phyloP scores from a whole-genome alignment of 2,888 invertebrate genomes.

The Strigamia transsilvanica region DNA sequence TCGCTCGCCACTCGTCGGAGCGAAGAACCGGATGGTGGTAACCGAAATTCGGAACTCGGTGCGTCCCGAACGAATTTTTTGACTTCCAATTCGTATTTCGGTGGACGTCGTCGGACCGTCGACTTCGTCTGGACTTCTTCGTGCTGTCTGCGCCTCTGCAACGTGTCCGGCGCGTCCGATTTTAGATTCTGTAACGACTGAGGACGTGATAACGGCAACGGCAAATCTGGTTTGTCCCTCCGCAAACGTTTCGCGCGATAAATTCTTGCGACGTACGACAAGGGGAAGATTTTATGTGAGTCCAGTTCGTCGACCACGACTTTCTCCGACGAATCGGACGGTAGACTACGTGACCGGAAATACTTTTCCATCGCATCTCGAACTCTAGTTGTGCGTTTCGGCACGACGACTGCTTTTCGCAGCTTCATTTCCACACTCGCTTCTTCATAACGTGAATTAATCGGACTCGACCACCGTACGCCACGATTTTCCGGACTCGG shows the following conservation, averaged over 20 bases:
- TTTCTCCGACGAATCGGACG: not conserved
- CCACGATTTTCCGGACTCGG: not conserved
- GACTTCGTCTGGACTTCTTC: not conserved
- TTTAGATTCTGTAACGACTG: not conserved
- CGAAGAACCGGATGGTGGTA: not conserved
- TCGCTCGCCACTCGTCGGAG: constrained; percentile 8
- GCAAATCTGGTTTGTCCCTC: not conserved
- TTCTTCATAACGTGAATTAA: not conserved
- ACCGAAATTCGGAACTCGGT: not conserved
- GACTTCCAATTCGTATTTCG: not conserved
- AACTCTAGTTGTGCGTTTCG: not conserved
- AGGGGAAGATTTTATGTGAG: not conserved
- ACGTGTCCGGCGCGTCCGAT: not conserved
- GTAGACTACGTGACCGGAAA: not conserved
- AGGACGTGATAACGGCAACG: not conserved
- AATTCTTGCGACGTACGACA: not conserved
- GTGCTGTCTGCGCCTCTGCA: not conserved
- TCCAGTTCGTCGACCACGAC: not conserved
- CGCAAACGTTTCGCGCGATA: not conserved
- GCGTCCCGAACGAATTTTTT: not conserved
- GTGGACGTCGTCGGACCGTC: not conserved
- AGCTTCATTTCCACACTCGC: constrained; percentile 1
- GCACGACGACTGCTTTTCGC: not conserved
- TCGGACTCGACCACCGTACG: not conserved
- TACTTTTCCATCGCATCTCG: not conserved